These are phyloP conservation scores for Oscheius sp. DNA, from an alignment of 2,888 invertebrate species.

Conservation along the genomic window DNA sequence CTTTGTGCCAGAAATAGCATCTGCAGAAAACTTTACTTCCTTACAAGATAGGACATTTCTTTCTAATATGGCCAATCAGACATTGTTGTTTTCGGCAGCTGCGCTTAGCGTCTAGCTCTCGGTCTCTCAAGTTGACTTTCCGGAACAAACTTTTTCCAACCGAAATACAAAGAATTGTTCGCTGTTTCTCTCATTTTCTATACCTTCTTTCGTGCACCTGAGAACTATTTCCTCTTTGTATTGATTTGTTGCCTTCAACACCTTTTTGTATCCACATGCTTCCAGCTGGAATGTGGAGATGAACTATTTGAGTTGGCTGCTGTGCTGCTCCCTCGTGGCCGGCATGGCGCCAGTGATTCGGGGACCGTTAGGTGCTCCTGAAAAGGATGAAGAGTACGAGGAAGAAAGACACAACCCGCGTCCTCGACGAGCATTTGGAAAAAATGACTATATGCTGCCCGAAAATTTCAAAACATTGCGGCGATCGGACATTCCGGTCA, in stretches of 20 bases:
- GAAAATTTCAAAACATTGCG: constrained; percentile 66
- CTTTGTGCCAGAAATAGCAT: too few relatives aligned
- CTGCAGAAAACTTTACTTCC: neutral
- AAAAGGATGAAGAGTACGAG: constrained; percentile 13
- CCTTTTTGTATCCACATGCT: neutral
- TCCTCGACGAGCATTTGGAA: constrained; percentile 56
- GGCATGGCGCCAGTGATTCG: constrained; percentile 26
- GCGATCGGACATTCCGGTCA: constrained; percentile 70
- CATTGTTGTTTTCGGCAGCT: neutral
- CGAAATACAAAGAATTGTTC: too few relatives aligned
- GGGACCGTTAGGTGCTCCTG: neutral
- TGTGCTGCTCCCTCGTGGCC: constrained; percentile 33
- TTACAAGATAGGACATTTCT: neutral
- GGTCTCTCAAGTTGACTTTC: too few relatives aligned
- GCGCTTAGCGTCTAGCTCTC: neutral
- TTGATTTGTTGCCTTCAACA: neutral
- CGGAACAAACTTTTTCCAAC: too few relatives aligned
- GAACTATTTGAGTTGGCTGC: constrained; percentile 26
- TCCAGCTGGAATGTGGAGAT: constrained; percentile 37
- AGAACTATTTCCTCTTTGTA: neutral
- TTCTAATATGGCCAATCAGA: constrained; percentile 3
- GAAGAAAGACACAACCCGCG: constrained; percentile 23
- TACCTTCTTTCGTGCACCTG: neutral
- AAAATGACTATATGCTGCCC: constrained; percentile 66
- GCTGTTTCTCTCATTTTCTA: too few relatives aligned